Percentiles rank a stretch among this genome's conserved stretches.
Conservation (phyloP, 2,113 vertebrate genomes). For the Panthera tigris region DNA sequence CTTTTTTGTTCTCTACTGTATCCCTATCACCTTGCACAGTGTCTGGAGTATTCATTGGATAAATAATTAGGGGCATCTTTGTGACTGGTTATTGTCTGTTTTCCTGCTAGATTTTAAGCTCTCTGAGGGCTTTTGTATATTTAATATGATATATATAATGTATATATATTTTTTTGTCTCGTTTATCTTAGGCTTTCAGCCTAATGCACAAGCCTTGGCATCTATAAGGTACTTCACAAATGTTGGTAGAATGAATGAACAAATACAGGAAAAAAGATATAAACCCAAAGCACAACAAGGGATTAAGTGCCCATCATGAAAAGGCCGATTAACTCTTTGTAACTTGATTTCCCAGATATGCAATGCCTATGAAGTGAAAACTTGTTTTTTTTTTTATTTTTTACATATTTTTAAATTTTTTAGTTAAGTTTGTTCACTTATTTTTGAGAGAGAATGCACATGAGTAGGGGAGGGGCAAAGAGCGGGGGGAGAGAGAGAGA, state of each 20-base stretch:
- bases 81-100: not conserved
- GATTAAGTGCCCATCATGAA: not conserved
- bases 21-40: not conserved
- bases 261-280: not conserved
- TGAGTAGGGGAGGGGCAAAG: too few relatives aligned
- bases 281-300: not conserved
- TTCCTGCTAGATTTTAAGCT: not conserved
- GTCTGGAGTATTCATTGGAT: not conserved
- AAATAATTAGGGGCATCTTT: not conserved
- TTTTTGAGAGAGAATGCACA: too few relatives aligned
- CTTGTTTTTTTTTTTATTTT: not conserved
- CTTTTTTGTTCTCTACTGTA: not conserved
- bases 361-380: not conserved
- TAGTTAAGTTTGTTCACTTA: too few relatives aligned
- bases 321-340: slow-evolving; percentile 1
- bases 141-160: not conserved
- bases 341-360: slow-evolving; percentile 8
- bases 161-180: not conserved
- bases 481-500: too few relatives aligned
- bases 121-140: not conserved
- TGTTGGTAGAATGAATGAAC: slow-evolving; percentile 8
- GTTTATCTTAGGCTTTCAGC: not conserved
- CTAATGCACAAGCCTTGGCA: not conserved
- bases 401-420: too few relatives aligned
- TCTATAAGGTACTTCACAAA: not conserved